phyloP scores from a whole-genome alignment of 2,113 vertebrate genomes.

The Plecotus auritus region DNA sequence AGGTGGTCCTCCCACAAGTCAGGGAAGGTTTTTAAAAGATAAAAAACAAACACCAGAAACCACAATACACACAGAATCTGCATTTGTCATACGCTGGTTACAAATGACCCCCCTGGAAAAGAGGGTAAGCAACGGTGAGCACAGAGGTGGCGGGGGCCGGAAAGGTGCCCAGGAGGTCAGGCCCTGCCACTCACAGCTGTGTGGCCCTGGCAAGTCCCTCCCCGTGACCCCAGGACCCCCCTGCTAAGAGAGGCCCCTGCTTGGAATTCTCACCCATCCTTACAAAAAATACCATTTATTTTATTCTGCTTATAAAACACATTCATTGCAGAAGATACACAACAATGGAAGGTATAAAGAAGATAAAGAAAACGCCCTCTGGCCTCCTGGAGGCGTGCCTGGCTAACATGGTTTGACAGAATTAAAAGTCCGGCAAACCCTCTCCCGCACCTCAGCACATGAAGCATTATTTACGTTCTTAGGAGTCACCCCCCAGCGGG shows the following conservation, averaged over 20 bases:
- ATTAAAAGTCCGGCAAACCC: rapidly evolving
- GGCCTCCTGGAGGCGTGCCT: rapidly evolving
- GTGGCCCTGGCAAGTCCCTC: not conserved
- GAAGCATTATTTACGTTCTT: rapidly evolving
- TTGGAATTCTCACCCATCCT: not conserved
- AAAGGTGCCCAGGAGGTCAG: not conserved
- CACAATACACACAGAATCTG: slow-evolving; percentile 52
- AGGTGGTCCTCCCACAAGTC: slow-evolving; percentile 40
- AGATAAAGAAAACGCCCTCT: rapidly evolving
- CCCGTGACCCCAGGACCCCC: not conserved
- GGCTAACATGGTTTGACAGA: rapidly evolving
- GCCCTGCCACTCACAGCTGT: not conserved
- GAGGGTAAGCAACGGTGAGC: not conserved
- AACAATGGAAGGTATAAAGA: too few species aligned
- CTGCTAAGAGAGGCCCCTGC: not conserved
- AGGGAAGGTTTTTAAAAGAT: slow-evolving; percentile 54
- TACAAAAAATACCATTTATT: rapidly evolving
- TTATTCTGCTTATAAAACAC: not conserved
- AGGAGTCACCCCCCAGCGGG: rapidly evolving
- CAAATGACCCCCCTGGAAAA: not conserved
- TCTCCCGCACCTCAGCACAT: rapidly evolving
- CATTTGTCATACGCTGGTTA: not conserved
- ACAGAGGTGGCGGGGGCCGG: not conserved
- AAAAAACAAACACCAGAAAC: slow-evolving; percentile 62
- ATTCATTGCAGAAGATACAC: not conserved